Evolutionary conservation across 2,113 vertebrate species (phyloP), one percentile per base, ranked within the genome.

Genomic region (Uropsilus gracilis): DNA sequence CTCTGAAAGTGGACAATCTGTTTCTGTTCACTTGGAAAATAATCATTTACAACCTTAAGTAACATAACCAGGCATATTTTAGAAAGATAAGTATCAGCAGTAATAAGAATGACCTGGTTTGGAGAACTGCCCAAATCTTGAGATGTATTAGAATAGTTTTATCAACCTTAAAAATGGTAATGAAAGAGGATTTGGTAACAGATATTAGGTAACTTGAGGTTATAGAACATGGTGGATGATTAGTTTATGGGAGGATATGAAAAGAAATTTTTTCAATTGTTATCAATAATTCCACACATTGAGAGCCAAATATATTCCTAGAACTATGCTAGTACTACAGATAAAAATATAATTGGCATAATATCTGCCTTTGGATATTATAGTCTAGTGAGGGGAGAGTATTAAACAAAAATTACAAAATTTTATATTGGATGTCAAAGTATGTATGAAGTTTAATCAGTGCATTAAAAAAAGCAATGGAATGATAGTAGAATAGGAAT

Each of bases 131-230:
- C 37, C 64, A 85, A 48, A 69, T 73, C 26, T 76, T 32, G 53
- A 7, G 42, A 84, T 46, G 14, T 37, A 87, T 84, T 64, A 46
- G 6, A 72, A 46, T 85, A 44, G 26, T 64, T 61, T 75, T 64
- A 26, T 83, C 75, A 80, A 46, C 37, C 30, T 89, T 90, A 89
- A 50, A 81, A 94, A 90, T 53, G 26, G 30, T 17, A 92, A 34
- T 72, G 48, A n/a, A 63, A 26, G 86, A 89, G 80, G n/a, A 86
- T 64, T 82, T 89, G 78, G 28, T 82, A 94, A 63, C 18, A 94
- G 30, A 46, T 14, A 64, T 69, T 69, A 76, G 14, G 14, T 76
- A 55, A 22, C 11, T 55, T 80, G 73, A 81, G 30, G 71, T 78
- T 81, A 46, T 46, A 55, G 85, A 61, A 80, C 16, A 48, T 89